These are phyloP conservation scores for Trachelipus rathkii DNA, from an alignment of 1,140 invertebrate genomes.

Conservation along the genomic window DNA sequence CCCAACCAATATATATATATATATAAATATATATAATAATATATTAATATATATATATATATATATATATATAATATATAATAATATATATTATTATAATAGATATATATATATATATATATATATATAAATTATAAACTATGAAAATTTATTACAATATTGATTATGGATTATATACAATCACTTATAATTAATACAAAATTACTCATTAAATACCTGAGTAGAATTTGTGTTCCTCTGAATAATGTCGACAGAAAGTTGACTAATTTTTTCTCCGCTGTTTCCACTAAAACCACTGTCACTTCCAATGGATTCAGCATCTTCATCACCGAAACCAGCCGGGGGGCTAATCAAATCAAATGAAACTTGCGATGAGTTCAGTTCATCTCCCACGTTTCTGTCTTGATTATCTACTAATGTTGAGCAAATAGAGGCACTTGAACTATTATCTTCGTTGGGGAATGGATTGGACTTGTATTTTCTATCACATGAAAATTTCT, in stretches of 20 bases:
- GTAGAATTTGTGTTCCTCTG: neutral
- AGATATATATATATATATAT: too few species aligned
- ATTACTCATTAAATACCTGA: conserved; percentile 29
- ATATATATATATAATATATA: too few species aligned
- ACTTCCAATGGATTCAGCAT: conserved; percentile 34
- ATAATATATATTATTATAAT: too few species aligned
- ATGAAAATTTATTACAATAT: too few species aligned
- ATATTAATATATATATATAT: too few species aligned
- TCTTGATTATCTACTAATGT: neutral
- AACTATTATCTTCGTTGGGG: conserved; percentile 21
- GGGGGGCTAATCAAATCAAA: conserved; percentile 32
- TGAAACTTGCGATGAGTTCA: neutral
- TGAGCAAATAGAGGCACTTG: conserved; percentile 24
- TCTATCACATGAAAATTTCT: conserved; percentile 3
- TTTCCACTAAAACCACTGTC: conserved; percentile 39
- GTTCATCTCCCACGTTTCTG: conserved; percentile 1
- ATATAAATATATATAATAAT: too few species aligned
- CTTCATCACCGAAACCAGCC: conserved; percentile 33
- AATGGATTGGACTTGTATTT: conserved; percentile 14
- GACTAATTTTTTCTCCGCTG: conserved; percentile 25
- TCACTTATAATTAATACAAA: neutral
- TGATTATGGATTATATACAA: neutral
- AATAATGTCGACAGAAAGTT: conserved; percentile 10
- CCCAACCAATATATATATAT: too few species aligned
- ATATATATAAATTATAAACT: too few species aligned